Evolutionary conservation across 2,888 invertebrate genomes (phyloP), one percentile per base, ranked within the genome.

Genomic region (Epinotia bilunana): DNA sequence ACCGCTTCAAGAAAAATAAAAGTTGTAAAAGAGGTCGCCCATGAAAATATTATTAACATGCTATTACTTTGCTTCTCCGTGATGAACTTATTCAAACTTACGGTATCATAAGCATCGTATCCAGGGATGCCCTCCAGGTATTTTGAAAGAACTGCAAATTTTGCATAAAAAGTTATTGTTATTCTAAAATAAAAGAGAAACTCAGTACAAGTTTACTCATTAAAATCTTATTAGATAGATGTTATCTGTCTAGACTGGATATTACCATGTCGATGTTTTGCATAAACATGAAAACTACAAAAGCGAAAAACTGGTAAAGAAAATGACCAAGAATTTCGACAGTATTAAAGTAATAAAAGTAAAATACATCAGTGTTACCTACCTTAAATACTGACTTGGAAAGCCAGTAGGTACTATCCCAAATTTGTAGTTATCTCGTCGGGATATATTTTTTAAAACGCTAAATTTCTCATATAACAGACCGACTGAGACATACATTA

Each of bases 231-330:
- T 70, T 70, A 58, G 58, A 49, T 62, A n/a, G 55, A 46, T 68
- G 69, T 69, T 70, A 57, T 33, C 71, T 71, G 72, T 67, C 75
- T 75, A 75, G 75, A 75, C 72, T 67, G 65, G 43, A 75, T 64
- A 39, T 58, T 64, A 57, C 28, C 13, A 69, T 20, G 33, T 7
- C 57, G 9, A 58, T 43, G 39, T 60, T 70, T 63, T 74, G 63
- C 58, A 74, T 64, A 74, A 71, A 70, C 60, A 74, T 13, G 13
- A 23, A 57, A 74, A 60, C 53, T 64, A 71, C 64, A 39, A 60
- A 65, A 53, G 63, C 60, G 53, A 39, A n/a, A 3, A 5, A 18
- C 28, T 16, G 53, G 28, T 23, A 16, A 43, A 57, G 12, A 58
- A 28, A 49, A 18, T 61, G 16, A 61, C 28, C 61, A 33, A 6